Base-by-base conservation (phyloP, 2,888 invertebrate genomes). In the Plagodis dolabraria region DNA sequence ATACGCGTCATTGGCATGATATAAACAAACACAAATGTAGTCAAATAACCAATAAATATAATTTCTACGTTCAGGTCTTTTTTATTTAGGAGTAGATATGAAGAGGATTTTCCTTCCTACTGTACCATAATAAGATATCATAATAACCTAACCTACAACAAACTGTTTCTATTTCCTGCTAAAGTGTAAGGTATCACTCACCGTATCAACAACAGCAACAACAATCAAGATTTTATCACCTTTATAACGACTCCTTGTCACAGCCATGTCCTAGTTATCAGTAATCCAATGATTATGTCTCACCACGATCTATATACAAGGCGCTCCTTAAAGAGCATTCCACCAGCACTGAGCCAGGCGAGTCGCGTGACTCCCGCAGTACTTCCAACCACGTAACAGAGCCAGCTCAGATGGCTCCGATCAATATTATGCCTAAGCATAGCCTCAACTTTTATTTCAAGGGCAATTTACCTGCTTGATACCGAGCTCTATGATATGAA, bases 311-410 rank as follows among this genome's bases (percentile, higher is more conserved):
- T 57, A 48, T 61, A 64, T 56, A 61, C 63, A 54, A 59, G 80
- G 74, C 83, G 79, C 82, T 79, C 81, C 82, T 77, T 73, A 65
- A 71, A 79, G 77, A 77, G 77, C 75, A 70, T 75, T 74, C 70
- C 67, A 69, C 70, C 69, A 72, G 75, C 68, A 80, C 79, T 77
- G 77, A 77, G 70, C 22, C 70, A 75, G 69, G 35, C 69, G 74
- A 77, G 64, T 87, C 79, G 88, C 89, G 89, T 89, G 89, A 79
- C 86, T 73, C 72, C 72, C 61, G 69, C 74, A 63, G 65, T 67
- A 73, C 72, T 22, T 22, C 22, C 22, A 71, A 70, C 76, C 75
- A 77, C 79, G 73, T 74, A 70, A 79, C 75, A 77, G 44, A 60
- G 46, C 71, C 63, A 76, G 77, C 79, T 72, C 63, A 76, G 77